Percentiles rank a stretch among this genome's conserved stretches.
Evolutionary conservation across 1,140 invertebrate species (phyloP).

Genomic region (Tetragonula clypearis): DNA sequence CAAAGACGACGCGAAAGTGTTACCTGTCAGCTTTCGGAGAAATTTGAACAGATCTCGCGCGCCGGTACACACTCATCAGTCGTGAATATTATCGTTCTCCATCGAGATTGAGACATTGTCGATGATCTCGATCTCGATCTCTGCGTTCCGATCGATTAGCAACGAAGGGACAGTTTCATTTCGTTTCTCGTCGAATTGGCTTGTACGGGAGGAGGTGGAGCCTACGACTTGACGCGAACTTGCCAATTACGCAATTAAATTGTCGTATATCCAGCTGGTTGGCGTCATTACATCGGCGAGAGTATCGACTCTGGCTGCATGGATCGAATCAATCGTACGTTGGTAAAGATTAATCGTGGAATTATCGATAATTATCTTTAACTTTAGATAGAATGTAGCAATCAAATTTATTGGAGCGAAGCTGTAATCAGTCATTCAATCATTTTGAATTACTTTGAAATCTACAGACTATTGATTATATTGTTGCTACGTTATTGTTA

Average conservation of each 20-base stretch:
- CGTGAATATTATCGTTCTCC: constrained; percentile 37
- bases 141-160: constrained; percentile 4
- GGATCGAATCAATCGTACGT: background rate
- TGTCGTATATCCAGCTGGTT: constrained; percentile 55
- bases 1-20: constrained; percentile 29
- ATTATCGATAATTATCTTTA: background rate
- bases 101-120: constrained; percentile 55
- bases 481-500: too few relatives aligned
- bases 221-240: background rate
- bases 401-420: too few relatives aligned
- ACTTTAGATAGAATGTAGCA: too few relatives aligned
- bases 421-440: too few relatives aligned
- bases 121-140: constrained; percentile 44
- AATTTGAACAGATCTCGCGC: constrained; percentile 45
- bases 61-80: constrained; percentile 33
- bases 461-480: too few relatives aligned
- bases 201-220: constrained; percentile 15
- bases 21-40: constrained; percentile 29
- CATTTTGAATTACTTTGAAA: too few relatives aligned
- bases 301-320: background rate
- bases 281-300: background rate
- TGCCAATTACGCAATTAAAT: constrained; percentile 74
- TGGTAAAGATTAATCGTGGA: background rate
- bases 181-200: constrained; percentile 24
- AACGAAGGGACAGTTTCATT: constrained; percentile 50